Base-by-base conservation (phyloP, 1,140 invertebrate species). In the Vollenhovia emeryi region DNA sequence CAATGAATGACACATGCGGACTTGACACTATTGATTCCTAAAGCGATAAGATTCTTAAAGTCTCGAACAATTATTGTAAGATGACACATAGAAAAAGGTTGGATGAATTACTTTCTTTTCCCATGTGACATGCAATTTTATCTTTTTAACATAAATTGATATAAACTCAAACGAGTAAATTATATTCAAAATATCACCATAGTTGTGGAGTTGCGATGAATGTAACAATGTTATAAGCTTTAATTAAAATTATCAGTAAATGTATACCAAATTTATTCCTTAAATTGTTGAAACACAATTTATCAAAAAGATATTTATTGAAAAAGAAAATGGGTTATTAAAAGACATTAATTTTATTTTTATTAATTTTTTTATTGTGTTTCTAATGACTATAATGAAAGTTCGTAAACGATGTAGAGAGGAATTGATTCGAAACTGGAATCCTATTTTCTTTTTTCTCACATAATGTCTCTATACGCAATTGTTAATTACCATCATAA, bases 41-140 rank as follows among this genome's bases (percentile, higher is more conserved):
- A 8, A 3, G n/a, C n/a, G n/a, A n/a, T n/a, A n/a, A n/a, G n/a
- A n/a, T n/a, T n/a, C n/a, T n/a, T n/a, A n/a, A n/a, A n/a, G n/a
- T n/a, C n/a, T 40, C n/a, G 60, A 64, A 64, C n/a, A 64, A 36
- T 36, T 62, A 36, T 62, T 64, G 33, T 64, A 64, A 64, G 11
- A 21, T 21, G 21, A 64, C 3, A 36, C 8, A 59, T 24, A 62
- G 60, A 64, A 36, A n/a, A 64, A 64, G 36, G 18, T 21, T 13
- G 60, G 5, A 0, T 64, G n/a, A 64, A 40, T 64, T 64, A 64
- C 33, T 21, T 64, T 64, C 30, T 62, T 69, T 0, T 69, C n/a
- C n/a, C n/a, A n/a, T n/a, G 50, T 71, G 18, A 18, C 30, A 71
- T 30, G 27, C 45, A 30, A 33, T 11, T 71, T n/a, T 33, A 36